phyloP scores from a whole-genome alignment of 2,797 vertebrate genomes.

The Coluber constrictor region DNA sequence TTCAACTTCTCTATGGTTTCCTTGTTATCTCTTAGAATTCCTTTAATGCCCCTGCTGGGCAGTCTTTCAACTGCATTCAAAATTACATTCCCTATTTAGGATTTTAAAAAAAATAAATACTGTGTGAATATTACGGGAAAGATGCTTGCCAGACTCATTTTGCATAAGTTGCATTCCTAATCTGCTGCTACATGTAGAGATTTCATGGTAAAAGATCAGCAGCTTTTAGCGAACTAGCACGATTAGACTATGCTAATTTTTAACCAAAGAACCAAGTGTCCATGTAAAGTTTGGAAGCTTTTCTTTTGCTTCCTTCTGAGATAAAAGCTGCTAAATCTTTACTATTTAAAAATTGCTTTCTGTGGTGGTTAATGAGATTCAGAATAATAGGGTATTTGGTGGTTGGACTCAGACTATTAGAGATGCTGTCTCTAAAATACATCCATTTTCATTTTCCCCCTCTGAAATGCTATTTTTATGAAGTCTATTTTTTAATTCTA shows the following conservation, averaged over 20 bases:
- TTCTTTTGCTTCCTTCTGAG: background rate
- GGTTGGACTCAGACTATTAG: background rate
- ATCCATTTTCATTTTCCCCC: conserved; percentile 37
- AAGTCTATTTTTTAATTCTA: conserved; percentile 56
- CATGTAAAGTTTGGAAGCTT: background rate
- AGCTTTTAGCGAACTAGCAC: background rate
- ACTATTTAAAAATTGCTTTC: background rate
- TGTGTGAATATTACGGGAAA: background rate
- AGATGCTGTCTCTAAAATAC: background rate
- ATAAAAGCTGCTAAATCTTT: background rate
- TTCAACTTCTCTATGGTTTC: background rate
- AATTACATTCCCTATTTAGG: background rate
- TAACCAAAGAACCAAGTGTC: background rate
- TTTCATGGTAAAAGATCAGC: background rate
- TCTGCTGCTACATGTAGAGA: no score
- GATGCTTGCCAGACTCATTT: background rate
- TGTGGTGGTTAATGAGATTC: background rate
- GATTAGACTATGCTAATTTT: background rate
- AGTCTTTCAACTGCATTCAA: background rate
- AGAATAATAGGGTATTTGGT: background rate
- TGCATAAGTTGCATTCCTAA: background rate
- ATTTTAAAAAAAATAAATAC: background rate
- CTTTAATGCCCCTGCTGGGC: background rate
- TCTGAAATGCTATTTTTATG: conserved; percentile 66
- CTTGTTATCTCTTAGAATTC: background rate